Percentiles rank a stretch among this genome's conserved stretches.
Evolutionary conservation across 2,113 vertebrate species (phyloP).

Genomic region (Ranitomeya imitator): DNA sequence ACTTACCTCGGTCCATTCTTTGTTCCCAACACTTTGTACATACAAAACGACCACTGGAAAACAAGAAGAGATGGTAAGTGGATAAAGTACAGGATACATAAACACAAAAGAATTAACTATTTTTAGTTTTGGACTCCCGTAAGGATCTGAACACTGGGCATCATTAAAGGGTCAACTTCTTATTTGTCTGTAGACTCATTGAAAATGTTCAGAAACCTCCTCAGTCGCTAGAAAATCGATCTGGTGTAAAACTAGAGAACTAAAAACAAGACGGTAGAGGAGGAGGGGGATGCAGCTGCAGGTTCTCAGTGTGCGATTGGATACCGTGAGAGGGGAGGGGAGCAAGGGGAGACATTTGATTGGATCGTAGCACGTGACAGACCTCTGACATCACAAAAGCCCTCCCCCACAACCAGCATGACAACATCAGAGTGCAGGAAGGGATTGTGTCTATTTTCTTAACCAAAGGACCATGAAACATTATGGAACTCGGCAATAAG

Average conservation of each 20-base stretch:
- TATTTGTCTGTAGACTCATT: not conserved
- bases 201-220: too few relatives aligned
- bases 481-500: too few relatives aligned
- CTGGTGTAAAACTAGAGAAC: not conserved
- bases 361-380: not conserved
- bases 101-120: not conserved
- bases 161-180: too few relatives aligned
- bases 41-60: constrained; percentile 81
- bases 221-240: not conserved
- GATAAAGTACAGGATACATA: not conserved
- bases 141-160: not conserved
- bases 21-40: constrained; percentile 77
- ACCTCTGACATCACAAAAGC: not conserved
- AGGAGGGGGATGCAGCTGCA: not conserved
- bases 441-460: too few relatives aligned
- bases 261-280: too few relatives aligned
- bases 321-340: not conserved
- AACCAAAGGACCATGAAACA: too few relatives aligned
- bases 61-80: constrained; percentile 49
- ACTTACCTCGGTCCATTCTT: constrained; percentile 87
- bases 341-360: not conserved
- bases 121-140: not conserved
- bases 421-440: too few relatives aligned
- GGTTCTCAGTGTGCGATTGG: not conserved
- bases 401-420: too few relatives aligned